Evolutionary conservation across 1,140 invertebrate genomes (phyloP), one percentile per base, ranked within the genome.

Genomic region (Physella acuta): DNA sequence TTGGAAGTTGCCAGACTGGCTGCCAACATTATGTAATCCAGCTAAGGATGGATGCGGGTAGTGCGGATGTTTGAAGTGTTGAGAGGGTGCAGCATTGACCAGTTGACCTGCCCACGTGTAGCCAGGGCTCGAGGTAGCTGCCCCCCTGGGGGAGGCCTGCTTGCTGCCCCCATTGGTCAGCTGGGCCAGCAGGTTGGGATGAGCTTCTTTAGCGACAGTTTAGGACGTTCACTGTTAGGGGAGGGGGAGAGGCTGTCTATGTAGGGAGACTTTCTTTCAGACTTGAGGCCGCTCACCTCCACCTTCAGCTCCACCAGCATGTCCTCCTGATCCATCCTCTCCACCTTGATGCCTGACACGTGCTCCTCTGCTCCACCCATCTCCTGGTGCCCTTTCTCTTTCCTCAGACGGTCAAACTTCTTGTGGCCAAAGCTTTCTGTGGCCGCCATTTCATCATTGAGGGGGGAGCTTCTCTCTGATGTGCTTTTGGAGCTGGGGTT

Each of bases 381-480:
- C 20, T 53, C 55, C 34, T 59, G 66, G 24, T 51, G 66, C 17
- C 63, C 53, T 24, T 72, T 59, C 52, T 76, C 73, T 58, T 81
- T 80, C 17, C 81, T 62, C n/a, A 82, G 69, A 58, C 81, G 81
- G 71, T 82, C 81, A 76, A 82, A 82, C 59, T 82, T 82, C 52
- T 82, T 82, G 71, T 82, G 81, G 17, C 71, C 71, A 70, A 80
- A 81, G 14, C 75, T 71, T 60, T 77, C 76, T 24, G 63, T 59
- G 37, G 30, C 33, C 3, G 66, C 67, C 31, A 49, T 39, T 33
- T 71, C 63, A 33, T 69, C 68, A 60, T 36, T 8, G 0, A 68
- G 37, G 16, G 66, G 55, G 2, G 66, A 36, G 20, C 59, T 56
- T 31, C 63, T 55, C 30, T 52, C 28, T 36, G 34, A 53, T 17